Evolutionary conservation across 2,888 invertebrate genomes (phyloP).

Genomic region (Lepeophtheirus nordmannii): DNA sequence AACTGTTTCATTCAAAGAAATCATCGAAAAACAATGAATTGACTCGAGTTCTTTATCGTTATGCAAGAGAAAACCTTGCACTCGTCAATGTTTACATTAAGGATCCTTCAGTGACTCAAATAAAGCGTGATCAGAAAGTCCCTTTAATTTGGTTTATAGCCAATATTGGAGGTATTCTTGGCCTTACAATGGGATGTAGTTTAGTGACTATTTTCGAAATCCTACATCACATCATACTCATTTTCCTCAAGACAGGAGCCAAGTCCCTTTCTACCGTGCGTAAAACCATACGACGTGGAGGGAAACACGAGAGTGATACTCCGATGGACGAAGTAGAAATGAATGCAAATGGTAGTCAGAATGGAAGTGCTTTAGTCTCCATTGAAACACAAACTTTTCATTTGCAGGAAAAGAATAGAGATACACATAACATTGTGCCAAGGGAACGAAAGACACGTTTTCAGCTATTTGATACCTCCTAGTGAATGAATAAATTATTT

Average conservation of each 20-base stretch:
- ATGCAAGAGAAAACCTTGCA: conserved; percentile 9
- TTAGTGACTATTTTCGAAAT: conserved; percentile 20
- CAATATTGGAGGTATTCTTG: conserved; percentile 18
- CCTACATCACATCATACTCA: conserved; percentile 7
- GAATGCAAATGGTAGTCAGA: not conserved
- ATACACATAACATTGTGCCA: too few relatives aligned
- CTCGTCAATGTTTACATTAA: conserved; percentile 22
- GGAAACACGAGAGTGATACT: not conserved
- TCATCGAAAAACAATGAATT: not conserved
- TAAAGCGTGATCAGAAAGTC: conserved; percentile 12
- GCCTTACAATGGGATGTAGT: conserved; percentile 14
- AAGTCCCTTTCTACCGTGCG: not conserved
- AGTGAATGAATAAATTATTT: too few relatives aligned
- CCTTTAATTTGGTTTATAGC: conserved; percentile 21
- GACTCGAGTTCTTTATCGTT: not conserved
- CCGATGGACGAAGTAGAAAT: not conserved
- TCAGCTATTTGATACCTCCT: too few relatives aligned
- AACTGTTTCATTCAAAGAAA: too few relatives aligned
- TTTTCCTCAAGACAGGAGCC: conserved; percentile 9
- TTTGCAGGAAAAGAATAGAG: too few relatives aligned
- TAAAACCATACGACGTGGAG: not conserved
- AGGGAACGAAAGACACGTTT: too few relatives aligned
- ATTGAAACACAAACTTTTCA: not conserved
- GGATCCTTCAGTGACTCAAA: conserved; percentile 13
- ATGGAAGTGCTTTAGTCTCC: not conserved